Percentiles rank a stretch among this genome's conserved stretches.
Conservation (phyloP, 2,113 vertebrate species). For the Hypanus sabinus region DNA sequence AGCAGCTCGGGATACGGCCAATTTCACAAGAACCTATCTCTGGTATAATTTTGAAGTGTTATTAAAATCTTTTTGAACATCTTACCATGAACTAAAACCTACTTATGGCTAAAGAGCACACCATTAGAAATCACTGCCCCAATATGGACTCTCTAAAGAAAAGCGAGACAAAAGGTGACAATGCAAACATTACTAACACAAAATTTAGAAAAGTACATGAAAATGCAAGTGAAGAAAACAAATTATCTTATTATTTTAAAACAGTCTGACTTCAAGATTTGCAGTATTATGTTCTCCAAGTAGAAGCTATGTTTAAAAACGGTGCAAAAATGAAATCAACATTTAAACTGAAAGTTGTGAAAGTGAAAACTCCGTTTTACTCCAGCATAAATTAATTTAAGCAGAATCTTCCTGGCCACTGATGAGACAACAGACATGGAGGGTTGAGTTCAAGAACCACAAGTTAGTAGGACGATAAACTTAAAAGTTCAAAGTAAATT, state of each 20-base stretch:
- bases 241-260: neutral
- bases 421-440: neutral
- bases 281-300: neutral
- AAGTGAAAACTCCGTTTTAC: neutral
- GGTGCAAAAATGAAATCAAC: neutral
- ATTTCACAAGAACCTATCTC: neutral
- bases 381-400: neutral
- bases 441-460: too few relatives aligned
- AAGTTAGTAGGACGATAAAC: too few relatives aligned
- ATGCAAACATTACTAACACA: neutral
- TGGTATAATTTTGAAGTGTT: too few relatives aligned
- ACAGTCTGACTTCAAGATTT: neutral
- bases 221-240: neutral
- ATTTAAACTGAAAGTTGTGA: neutral
- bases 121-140: neutral
- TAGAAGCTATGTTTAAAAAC: neutral
- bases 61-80: neutral
- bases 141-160: neutral
- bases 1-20: neutral
- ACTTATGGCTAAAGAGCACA: too few relatives aligned
- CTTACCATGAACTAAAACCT: neutral
- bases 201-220: neutral
- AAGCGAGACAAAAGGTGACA: too few relatives aligned
- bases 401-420: neutral
- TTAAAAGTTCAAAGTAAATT: too few relatives aligned